Conservation (phyloP, 2,113 vertebrate species). For the Sinocyclocheilus maitianheensis region DNA sequence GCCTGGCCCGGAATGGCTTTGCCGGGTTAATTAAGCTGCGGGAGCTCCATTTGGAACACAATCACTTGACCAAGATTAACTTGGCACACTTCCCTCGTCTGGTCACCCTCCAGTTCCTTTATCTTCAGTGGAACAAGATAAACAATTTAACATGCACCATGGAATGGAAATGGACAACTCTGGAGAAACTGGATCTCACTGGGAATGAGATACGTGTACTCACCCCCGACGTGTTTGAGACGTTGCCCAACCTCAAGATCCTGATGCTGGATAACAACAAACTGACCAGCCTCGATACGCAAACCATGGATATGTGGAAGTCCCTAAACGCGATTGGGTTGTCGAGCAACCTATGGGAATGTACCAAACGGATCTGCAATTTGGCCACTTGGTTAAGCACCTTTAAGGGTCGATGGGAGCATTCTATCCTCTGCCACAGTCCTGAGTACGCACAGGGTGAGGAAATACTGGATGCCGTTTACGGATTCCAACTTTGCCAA, state of each 20-base stretch:
- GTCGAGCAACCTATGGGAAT: slow-evolving; percentile 97
- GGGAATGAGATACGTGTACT: slow-evolving; percentile 94
- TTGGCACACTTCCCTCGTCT: slow-evolving; percentile 98
- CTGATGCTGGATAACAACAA: slow-evolving; percentile 98
- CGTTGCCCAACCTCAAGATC: slow-evolving; percentile 94
- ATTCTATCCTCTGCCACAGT: slow-evolving; percentile 93
- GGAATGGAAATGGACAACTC: slow-evolving; percentile 97
- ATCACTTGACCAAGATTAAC: slow-evolving; percentile 98
- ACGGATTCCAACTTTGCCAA: slow-evolving; percentile 98
- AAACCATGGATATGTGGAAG: slow-evolving; percentile 87
- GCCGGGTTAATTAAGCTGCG: slow-evolving; percentile 96
- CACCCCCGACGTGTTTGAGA: slow-evolving; percentile 91
- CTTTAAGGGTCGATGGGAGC: slow-evolving; percentile 98
- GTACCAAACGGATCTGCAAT: slow-evolving; percentile 94
- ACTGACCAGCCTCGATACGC: slow-evolving; percentile 87
- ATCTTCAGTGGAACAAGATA: slow-evolving; percentile 99
- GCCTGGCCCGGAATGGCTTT: slow-evolving; percentile 96
- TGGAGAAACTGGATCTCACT: slow-evolving; percentile 95
- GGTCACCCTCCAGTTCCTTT: slow-evolving; percentile 92
- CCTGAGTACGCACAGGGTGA: slow-evolving; percentile 97
- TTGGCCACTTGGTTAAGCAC: slow-evolving; percentile 92
- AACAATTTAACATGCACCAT: slow-evolving; percentile 95
- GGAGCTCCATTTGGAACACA: slow-evolving; percentile 98
- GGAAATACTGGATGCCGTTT: slow-evolving; percentile 97
- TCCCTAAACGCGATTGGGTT: slow-evolving; percentile 89